A percentile compares a stretch with the other conserved stretches of the same genome.
phyloP scores from a whole-genome alignment of 2,888 invertebrate genomes.

The Latheticus oryzae region DNA sequence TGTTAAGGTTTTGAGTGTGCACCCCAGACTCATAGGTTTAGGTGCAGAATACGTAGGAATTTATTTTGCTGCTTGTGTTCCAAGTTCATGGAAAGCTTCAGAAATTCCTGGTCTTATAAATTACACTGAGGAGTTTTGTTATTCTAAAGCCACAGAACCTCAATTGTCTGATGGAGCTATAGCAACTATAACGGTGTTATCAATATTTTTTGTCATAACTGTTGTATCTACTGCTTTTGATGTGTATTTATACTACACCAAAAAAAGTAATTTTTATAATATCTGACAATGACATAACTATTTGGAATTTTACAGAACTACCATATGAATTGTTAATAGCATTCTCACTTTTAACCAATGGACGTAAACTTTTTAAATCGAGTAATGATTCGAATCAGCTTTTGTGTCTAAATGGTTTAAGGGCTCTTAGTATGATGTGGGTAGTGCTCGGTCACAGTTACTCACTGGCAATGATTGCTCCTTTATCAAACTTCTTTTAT shows the following conservation, averaged over 20 bases:
- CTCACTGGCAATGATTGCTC: constrained; percentile 28
- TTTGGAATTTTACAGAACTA: constrained; percentile 24
- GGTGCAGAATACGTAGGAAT: background rate
- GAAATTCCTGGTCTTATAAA: constrained; percentile 8
- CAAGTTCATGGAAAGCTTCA: constrained; percentile 5
- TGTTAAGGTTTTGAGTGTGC: too few species aligned
- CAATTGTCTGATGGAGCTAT: constrained; percentile 24
- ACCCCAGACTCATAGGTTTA: background rate
- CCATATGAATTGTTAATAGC: constrained; percentile 27
- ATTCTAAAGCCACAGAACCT: constrained; percentile 19
- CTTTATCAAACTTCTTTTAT: constrained; percentile 22
- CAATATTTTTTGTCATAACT: background rate
- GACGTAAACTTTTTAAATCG: constrained; percentile 32
- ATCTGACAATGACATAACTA: constrained; percentile 16
- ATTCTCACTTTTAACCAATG: constrained; percentile 36
- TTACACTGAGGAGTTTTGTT: constrained; percentile 15
- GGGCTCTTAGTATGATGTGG: constrained; percentile 65
- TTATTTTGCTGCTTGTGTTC: constrained; percentile 18
- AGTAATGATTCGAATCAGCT: constrained; percentile 43
- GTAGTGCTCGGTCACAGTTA: constrained; percentile 64
- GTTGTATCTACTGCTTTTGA: background rate
- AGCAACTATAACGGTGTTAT: constrained; percentile 6
- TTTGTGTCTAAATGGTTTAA: constrained; percentile 64
- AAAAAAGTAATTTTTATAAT: constrained; percentile 19
- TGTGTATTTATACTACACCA: background rate